A percentile compares a stretch with the other conserved stretches of the same genome.
phyloP scores from a whole-genome alignment of 2,888 invertebrate species.

The Ennomos erosarius region DNA sequence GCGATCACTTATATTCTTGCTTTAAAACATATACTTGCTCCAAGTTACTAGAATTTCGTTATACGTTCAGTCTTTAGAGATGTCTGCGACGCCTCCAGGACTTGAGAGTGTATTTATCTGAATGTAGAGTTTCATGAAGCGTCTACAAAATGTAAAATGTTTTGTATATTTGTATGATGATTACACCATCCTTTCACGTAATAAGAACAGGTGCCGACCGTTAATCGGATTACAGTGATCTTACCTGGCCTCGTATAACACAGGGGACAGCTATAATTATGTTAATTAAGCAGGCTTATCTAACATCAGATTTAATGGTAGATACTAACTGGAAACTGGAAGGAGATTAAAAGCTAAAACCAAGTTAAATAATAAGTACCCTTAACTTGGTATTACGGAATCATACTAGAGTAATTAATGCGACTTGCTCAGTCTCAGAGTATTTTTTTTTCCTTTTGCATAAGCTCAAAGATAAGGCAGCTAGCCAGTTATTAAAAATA shows the following conservation, averaged over 20 bases:
- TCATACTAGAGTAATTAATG: constrained; percentile 19
- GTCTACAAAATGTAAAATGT: constrained; percentile 9
- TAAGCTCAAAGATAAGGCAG: too few relatives aligned
- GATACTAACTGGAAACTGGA: constrained; percentile 31
- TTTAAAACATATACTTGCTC: constrained; percentile 25
- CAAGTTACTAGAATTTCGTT: constrained; percentile 30
- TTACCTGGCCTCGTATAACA: constrained; percentile 40
- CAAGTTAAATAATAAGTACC: constrained; percentile 31
- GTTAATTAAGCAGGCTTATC: constrained; percentile 37
- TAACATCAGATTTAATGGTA: constrained; percentile 38
- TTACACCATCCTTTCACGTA: constrained; percentile 31
- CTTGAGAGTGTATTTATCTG: constrained; percentile 33
- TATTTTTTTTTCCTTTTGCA: background rate
- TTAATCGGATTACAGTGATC: constrained; percentile 45
- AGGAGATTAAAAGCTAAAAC: constrained; percentile 34
- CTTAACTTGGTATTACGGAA: constrained; percentile 17
- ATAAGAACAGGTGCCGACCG: constrained; percentile 37
- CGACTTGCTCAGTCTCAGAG: background rate
- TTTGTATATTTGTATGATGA: constrained; percentile 9
- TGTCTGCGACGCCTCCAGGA: constrained; percentile 28
- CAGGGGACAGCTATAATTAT: constrained; percentile 42
- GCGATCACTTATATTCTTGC: constrained; percentile 26
- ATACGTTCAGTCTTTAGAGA: constrained; percentile 23
- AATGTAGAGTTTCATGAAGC: constrained; percentile 30
- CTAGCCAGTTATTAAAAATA: too few relatives aligned